phyloP scores from a whole-genome alignment of 2,113 vertebrate species.

The Myiopsitta monachus region DNA sequence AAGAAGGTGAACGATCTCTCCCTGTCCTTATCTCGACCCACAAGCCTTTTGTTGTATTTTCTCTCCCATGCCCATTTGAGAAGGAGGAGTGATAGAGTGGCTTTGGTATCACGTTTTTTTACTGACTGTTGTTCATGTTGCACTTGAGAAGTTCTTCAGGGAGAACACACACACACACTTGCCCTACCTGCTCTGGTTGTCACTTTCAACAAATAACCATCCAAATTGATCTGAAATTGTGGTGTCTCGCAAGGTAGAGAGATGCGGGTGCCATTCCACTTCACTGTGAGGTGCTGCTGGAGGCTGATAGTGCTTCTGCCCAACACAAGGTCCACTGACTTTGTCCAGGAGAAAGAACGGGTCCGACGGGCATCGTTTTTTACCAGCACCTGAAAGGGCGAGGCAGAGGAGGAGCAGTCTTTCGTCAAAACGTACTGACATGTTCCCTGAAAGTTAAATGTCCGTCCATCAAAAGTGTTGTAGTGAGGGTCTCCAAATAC shows the following conservation, averaged over 20 bases:
- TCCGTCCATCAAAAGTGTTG: conserved; percentile 98
- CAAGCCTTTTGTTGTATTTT: accelerated
- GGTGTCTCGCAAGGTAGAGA: conserved; percentile 88
- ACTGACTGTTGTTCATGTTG: not conserved
- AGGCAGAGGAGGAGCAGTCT: conserved; percentile 88
- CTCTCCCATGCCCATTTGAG: not conserved
- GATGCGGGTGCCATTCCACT: conserved; percentile 90
- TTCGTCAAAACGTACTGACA: conserved; percentile 96
- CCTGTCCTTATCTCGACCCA: not conserved
- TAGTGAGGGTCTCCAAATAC: conserved; percentile 99
- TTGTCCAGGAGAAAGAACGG: conserved; percentile 97
- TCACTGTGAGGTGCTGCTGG: conserved; percentile 95
- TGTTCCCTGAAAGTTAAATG: conserved; percentile 99
- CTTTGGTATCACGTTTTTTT: not conserved
- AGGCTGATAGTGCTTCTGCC: conserved; percentile 83
- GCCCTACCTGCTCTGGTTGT: conserved; percentile 88
- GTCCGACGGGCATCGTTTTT: conserved; percentile 94
- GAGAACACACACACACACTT: not conserved
- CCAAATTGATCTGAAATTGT: conserved; percentile 89
- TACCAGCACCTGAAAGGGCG: conserved; percentile 93
- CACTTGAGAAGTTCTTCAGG: not conserved
- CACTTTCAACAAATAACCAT: conserved; percentile 95
- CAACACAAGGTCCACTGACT: conserved; percentile 89
- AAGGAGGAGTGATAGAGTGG: not conserved
- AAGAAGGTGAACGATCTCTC: not conserved